Evolutionary conservation across 2,113 vertebrate genomes (phyloP), one percentile per base, ranked within the genome.

Genomic region (Petromus typicus): DNA sequence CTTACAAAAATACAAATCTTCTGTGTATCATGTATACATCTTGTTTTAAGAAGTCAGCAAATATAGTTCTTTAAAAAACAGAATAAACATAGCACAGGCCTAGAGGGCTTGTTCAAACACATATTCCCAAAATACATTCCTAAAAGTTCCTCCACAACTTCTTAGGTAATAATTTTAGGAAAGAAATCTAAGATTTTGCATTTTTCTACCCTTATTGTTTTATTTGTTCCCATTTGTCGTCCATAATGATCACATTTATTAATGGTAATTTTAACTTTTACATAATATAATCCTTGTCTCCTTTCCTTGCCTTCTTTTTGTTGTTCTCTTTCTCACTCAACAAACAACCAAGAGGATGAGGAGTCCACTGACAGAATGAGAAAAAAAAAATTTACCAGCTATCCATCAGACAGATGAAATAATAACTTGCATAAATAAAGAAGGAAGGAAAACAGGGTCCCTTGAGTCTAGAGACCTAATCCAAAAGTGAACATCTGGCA

Each of bases 41-140:
- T 10, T 78, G 8, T 75, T 73, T 90, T 67, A 67, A 94, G 32
- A 85, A 90, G 63, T 27, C 61, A 7, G 34, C 22, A 54, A 73
- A 37, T 1, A 63, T 76, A 78, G 13, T 48, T 32, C 3, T 81
- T 54, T 67, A 43, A 85, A 51, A 85, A 32, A 4, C 30, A 13
- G 0, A 64, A 2, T 45, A 0, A 83, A 2, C 32, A 7, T 4
- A 71, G 5, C 54, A 22, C 6, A 5, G 40, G 27, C 13, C 43
- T 32, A 14, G 27, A 76, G 43, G 4, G 43, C 23, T 48, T 75
- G 13, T 27, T 75, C 30, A 30, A 73, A 48, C 43, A 75, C 71
- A 23, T 59, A 32, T 5, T 51, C 48, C 48, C 48, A 51, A 51
- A 51, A 51, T 51, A 51, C 10, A 51, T 51, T 51, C 48, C 48